A percentile compares a stretch with the other conserved stretches of the same genome.
Evolutionary conservation across 2,797 vertebrate species (phyloP).

Genomic region (Sparus aurata): DNA sequence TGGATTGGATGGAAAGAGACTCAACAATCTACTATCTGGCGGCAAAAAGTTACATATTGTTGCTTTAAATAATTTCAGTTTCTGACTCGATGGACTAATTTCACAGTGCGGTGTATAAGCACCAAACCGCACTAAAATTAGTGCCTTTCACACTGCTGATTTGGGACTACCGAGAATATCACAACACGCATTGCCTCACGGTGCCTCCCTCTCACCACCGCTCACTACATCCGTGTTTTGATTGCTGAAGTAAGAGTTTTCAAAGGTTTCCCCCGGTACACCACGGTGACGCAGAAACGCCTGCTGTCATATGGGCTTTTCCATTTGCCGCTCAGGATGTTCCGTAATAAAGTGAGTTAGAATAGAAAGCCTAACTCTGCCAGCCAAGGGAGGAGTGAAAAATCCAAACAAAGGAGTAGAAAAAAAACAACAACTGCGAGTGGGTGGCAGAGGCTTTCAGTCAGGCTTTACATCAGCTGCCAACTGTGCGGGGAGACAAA

Average conservation of each 20-base stretch:
- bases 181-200: constrained; percentile 38
- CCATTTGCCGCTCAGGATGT: constrained; percentile 37
- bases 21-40: too few species aligned
- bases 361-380: constrained; percentile 39
- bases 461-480: constrained; percentile 46
- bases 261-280: constrained; percentile 51
- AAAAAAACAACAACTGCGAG: not conserved
- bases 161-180: constrained; percentile 14
- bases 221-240: not conserved
- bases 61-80: too few species aligned
- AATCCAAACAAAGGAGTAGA: constrained; percentile 46
- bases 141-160: not conserved
- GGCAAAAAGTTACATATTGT: too few species aligned
- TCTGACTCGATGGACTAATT: too few species aligned
- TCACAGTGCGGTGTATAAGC: too few species aligned
- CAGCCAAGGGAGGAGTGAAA: constrained; percentile 32
- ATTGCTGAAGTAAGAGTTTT: constrained; percentile 1
- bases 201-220: constrained; percentile 8
- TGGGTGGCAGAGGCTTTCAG: constrained; percentile 50
- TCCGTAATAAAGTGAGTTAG: constrained; percentile 21
- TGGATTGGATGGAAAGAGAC: too few species aligned
- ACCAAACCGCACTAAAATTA: too few species aligned
- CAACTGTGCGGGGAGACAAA: constrained; percentile 42
- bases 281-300: constrained; percentile 52
- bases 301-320: constrained; percentile 33